phyloP scores from a whole-genome alignment of 2,113 vertebrate genomes.

The Rattus rattus region DNA sequence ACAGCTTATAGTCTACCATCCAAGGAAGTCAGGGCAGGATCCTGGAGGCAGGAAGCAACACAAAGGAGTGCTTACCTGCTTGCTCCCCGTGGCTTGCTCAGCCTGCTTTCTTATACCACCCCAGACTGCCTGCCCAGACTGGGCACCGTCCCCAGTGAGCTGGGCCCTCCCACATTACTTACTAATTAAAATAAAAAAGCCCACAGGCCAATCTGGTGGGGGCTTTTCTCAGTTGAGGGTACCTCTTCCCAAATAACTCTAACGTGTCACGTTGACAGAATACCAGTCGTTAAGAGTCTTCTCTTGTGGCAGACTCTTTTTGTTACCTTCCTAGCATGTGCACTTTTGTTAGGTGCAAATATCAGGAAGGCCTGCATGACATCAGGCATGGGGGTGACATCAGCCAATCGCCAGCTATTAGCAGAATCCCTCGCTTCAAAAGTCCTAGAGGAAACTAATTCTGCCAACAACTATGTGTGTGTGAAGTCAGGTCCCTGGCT shows the following conservation, averaged over 20 bases:
- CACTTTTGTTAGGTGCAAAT: neutral
- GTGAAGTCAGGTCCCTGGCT: neutral
- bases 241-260: neutral
- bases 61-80: neutral
- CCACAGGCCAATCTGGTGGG: neutral
- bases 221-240: neutral
- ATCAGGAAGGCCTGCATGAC: neutral
- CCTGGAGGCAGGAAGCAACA: neutral
- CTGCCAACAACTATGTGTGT: neutral
- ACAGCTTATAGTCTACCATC: neutral
- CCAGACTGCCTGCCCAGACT: neutral
- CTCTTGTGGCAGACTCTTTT: neutral
- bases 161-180: neutral
- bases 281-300: neutral
- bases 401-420: neutral
- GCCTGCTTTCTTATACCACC: neutral
- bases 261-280: neutral
- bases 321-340: neutral
- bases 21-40: neutral
- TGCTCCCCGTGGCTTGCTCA: neutral
- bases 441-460: slow-evolving; percentile 1
- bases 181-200: too few species aligned
- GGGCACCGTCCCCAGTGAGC: neutral
- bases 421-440: neutral
- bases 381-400: neutral